phyloP scores from a whole-genome alignment of 2,888 invertebrate species.

The Drosophila helvetica region DNA sequence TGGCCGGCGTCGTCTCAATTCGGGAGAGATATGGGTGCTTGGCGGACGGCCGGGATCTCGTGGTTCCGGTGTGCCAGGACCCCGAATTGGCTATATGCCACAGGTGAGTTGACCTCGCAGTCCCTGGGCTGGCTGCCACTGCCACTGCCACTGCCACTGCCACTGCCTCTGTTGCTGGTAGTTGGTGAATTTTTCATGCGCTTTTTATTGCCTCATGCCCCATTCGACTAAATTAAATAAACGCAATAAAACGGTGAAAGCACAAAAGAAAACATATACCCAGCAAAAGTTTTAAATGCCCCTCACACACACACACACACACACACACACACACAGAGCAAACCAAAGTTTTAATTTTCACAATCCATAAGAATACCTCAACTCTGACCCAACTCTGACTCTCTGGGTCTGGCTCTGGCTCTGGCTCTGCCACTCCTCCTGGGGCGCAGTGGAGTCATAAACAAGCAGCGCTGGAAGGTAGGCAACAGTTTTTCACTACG shows the following conservation, averaged over 20 bases:
- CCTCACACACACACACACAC: slow-evolving; percentile 8
- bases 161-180: slow-evolving; percentile 5
- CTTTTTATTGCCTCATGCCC: slow-evolving; percentile 64
- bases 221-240: slow-evolving; percentile 76
- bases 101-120: slow-evolving; percentile 85
- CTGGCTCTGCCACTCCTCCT: neutral
- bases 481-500: slow-evolving; percentile 32
- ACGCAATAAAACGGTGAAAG: slow-evolving; percentile 69
- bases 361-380: slow-evolving; percentile 48
- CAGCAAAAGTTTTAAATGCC: slow-evolving; percentile 54
- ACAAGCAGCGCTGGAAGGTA: slow-evolving; percentile 27
- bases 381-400: neutral
- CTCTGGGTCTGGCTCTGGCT: neutral
- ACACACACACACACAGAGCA: slow-evolving; percentile 6
- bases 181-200: slow-evolving; percentile 63
- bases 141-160: neutral
- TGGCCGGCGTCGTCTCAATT: slow-evolving; percentile 90
- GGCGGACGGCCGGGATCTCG: slow-evolving; percentile 92
- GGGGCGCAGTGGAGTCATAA: slow-evolving; percentile 23
- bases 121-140: neutral
- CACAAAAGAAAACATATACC: slow-evolving; percentile 29
- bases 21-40: slow-evolving; percentile 93
- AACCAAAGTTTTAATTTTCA: slow-evolving; percentile 63
- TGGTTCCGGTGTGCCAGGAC: slow-evolving; percentile 94
- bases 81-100: slow-evolving; percentile 95